A percentile compares a stretch with the other conserved stretches of the same genome.
Conservation (phyloP, 2,113 vertebrate genomes). For the Notarius lentiginosus region DNA sequence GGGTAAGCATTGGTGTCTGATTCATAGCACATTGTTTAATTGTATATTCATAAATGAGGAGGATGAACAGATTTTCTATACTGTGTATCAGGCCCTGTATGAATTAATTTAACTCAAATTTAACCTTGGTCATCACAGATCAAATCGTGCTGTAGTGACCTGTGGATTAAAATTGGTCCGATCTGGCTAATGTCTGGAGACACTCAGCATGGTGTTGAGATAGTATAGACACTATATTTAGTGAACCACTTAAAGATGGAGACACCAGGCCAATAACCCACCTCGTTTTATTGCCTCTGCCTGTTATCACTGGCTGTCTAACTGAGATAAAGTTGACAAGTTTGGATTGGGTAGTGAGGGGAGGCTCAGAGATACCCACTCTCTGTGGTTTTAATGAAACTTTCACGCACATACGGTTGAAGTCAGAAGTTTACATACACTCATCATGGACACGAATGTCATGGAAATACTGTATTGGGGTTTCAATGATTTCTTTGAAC, state of each 20-base stretch:
- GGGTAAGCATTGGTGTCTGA: background rate
- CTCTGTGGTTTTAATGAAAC: conserved; percentile 1
- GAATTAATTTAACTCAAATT: background rate
- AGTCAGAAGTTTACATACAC: background rate
- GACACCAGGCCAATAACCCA: conserved; percentile 8
- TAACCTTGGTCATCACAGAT: background rate
- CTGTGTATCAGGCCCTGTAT: background rate
- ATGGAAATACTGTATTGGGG: too few species aligned
- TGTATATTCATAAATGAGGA: background rate
- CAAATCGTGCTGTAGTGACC: background rate
- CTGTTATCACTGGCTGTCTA: conserved; percentile 20
- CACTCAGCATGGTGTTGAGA: conserved; percentile 34
- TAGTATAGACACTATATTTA: conserved; percentile 41
- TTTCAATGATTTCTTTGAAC: too few species aligned
- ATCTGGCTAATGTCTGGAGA: conserved; percentile 29
- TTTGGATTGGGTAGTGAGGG: conserved; percentile 10
- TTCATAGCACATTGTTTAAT: background rate
- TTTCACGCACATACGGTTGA: background rate
- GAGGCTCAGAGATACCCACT: background rate
- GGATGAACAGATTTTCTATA: background rate
- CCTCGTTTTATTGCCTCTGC: conserved; percentile 4
- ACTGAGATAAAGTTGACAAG: conserved; percentile 17
- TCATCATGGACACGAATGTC: background rate
- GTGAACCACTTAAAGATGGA: conserved; percentile 33
- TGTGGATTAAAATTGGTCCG: background rate